Evolutionary conservation across 2,113 vertebrate genomes (phyloP).

Genomic region (Fukomys damarensis): DNA sequence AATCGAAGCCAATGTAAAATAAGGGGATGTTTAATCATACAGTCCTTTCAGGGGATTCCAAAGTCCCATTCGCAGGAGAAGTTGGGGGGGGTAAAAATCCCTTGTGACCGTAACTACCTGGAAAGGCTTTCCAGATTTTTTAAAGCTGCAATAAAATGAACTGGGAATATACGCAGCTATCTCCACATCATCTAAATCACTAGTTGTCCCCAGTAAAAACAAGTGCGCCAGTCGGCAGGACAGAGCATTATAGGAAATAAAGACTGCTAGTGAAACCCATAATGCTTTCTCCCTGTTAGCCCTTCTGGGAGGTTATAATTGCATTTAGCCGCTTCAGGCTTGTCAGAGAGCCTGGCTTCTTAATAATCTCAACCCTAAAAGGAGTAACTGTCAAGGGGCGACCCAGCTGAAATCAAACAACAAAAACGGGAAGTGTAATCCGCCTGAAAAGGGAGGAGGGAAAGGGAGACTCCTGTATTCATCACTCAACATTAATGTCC

Average conservation of each 20-base stretch:
- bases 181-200: conserved; percentile 15
- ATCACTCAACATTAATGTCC: conserved; percentile 84
- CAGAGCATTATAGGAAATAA: conserved; percentile 36
- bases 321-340: conserved; percentile 56
- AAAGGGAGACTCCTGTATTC: conserved; percentile 69
- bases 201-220: neutral
- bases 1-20: conserved; percentile 53
- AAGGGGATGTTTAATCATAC: neutral
- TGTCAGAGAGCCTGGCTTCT: conserved; percentile 52
- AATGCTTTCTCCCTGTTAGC: conserved; percentile 56
- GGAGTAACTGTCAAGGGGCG: conserved; percentile 60
- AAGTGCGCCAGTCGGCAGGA: conserved; percentile 53
- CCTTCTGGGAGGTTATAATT: conserved; percentile 58
- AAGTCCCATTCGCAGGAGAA: conserved; percentile 51
- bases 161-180: conserved; percentile 20
- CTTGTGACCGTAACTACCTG: conserved; percentile 36
- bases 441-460: conserved; percentile 55
- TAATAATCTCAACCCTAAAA: conserved; percentile 60
- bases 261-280: conserved; percentile 39
- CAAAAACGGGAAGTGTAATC: conserved; percentile 71
- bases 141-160: conserved; percentile 62
- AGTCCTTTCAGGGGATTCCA: neutral
- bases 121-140: conserved; percentile 50
- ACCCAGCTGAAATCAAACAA: conserved; percentile 76
- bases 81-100: neutral